phyloP scores from a whole-genome alignment of 2,113 vertebrate genomes.

The Prietella phreatophila region DNA sequence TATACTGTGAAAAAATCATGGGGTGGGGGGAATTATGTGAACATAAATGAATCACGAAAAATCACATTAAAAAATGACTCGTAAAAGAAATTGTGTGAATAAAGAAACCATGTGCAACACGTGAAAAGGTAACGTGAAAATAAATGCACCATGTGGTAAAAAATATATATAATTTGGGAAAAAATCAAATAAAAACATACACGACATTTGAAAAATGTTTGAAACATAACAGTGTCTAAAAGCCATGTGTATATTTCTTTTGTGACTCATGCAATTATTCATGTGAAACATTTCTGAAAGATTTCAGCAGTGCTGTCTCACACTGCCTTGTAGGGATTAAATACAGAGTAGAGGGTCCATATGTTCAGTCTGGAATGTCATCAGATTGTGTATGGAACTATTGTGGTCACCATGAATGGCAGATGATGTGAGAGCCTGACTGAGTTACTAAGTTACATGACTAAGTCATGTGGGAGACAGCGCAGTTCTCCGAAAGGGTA shows the following conservation, averaged over 20 bases:
- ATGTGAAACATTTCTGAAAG: not conserved
- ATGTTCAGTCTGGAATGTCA: conserved; percentile 40
- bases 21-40: not conserved
- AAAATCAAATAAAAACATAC: not conserved
- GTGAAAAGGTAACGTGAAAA: not conserved
- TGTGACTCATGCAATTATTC: not conserved
- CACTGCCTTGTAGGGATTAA: conserved; percentile 29
- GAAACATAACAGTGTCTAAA: not conserved
- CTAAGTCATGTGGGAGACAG: conserved; percentile 23
- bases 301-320: conserved; percentile 29
- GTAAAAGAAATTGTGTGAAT: not conserved
- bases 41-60: not conserved
- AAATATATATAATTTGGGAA: not conserved
- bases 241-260: conserved; percentile 3
- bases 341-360: conserved; percentile 34
- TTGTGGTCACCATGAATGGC: conserved; percentile 32
- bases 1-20: not conserved
- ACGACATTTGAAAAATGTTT: not conserved
- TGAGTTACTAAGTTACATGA: conserved; percentile 26
- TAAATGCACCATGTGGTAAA: not conserved
- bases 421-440: conserved; percentile 31
- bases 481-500: conserved; percentile 3
- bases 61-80: not conserved
- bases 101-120: not conserved
- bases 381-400: conserved; percentile 34